Evolutionary conservation across 2,113 vertebrate genomes (phyloP), one percentile per base, ranked within the genome.

Genomic region (Cardinalis cardinalis): DNA sequence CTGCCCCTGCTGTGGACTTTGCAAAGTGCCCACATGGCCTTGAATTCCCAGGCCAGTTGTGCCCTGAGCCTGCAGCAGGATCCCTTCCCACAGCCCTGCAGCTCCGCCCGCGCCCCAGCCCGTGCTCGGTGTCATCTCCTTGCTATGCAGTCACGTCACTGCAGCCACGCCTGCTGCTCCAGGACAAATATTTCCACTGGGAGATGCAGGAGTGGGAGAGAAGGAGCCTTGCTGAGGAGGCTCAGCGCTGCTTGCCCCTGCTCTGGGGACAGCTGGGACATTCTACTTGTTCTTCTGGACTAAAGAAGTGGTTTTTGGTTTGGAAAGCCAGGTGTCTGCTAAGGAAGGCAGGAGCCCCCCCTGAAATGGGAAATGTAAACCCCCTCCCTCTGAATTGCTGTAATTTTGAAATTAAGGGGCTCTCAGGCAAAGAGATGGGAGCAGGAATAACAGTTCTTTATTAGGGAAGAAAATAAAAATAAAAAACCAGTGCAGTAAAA

Each of bases 241-340:
- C 40, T 70, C 34, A 6, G 40, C 2, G 0, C 29, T 6, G 3
- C 63, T 56, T 18, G 3, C 1, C 36, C 15, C 52, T 36, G 26
- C 41, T 12, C 46, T 34, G 74, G 75, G 65, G 40, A 31, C 15
- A 29, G 34, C 48, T 51, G 53, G 60, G 49, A 56, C 2, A 0
- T 7, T 18, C 14, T 12, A 1, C 18, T 9, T 0, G 0, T 26
- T 49, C 53, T 23, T 46, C 69, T 43, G 0, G 0, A 10, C 15
- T 4, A 12, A 21, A 60, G 44, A 51, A 28, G 26, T 28, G 26
- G 10, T 3, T 19, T 29, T 53, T 12, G 29, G 17, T 12, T 53
- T 31, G 52, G 7, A 19, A 52, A 31, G 29, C 3, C 3, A 18
- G 51, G 28, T 29, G 16, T 29, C 4, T 53, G 51, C 18, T 31